Evolutionary conservation across 2,888 invertebrate species (phyloP), one percentile per base, ranked within the genome.

Genomic region (Ryuthela nishihirai): DNA sequence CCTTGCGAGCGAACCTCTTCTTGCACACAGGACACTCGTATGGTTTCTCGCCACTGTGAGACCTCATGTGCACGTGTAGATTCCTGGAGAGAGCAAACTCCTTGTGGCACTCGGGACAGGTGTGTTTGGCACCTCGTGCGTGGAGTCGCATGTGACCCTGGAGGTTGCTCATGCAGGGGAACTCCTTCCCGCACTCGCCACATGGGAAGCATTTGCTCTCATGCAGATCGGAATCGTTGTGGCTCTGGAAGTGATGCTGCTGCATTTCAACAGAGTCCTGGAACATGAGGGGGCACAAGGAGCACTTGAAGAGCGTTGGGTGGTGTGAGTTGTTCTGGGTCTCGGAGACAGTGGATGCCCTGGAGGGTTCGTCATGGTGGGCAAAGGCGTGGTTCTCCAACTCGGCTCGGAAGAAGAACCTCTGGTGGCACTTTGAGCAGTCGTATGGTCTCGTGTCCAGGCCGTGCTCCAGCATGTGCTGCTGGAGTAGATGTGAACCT

Each of bases 331-430:
- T 94, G 74, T 94, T 94, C 70, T 88, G 88, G 73, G n/a, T n/a
- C n/a, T n/a, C n/a, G n/a, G n/a, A n/a, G n/a, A n/a, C n/a, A n/a
- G n/a, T n/a, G n/a, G n/a, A n/a, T n/a, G n/a, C n/a, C n/a, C n/a
- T n/a, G n/a, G n/a, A n/a, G n/a, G n/a, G n/a, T 21, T 52, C 47
- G 38, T 52, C 83, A 34, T 55, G 38, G 29, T 70, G 70, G 10
- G 42, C 54, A 43, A 69, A 69, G 39, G 73, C 72, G 72, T 95
- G 95, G 72, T 94, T 92, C 68, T 93, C 91, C 4, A 94, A 75
- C 72, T 95, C 93, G 0, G 91, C 87, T 29, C 88, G 82, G 78
- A 94, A 94, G 77, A 89, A 93, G 76, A 90, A 95, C 68, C 86
- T 87, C 64, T 87, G 81, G 1, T 83, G 83, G 71, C 94, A 94